Evolutionary conservation across 1,140 invertebrate genomes (phyloP).

Genomic region (Aleiodes sp.): DNA sequence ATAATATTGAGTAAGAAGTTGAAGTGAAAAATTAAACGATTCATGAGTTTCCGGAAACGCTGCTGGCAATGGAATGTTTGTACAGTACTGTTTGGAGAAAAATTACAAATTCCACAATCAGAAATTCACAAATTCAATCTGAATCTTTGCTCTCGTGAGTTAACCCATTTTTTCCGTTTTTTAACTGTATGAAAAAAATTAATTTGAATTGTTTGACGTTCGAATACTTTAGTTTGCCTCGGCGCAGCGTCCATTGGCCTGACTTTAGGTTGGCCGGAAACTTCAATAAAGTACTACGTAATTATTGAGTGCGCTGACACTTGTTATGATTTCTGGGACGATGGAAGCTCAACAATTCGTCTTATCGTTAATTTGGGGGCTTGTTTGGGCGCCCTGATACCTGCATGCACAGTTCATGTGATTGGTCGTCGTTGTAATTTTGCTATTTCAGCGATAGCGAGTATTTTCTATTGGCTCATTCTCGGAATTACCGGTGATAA

Average conservation of each 20-base stretch:
- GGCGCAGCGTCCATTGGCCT: conserved; percentile 40
- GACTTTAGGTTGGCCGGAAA: conserved; percentile 36
- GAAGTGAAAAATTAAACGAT: neutral
- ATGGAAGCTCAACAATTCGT: neutral
- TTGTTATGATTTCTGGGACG: neutral
- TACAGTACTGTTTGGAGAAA: neutral
- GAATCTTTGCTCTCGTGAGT: conserved; percentile 33
- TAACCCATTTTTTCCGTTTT: neutral
- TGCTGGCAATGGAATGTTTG: neutral
- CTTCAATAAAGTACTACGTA: conserved; percentile 23
- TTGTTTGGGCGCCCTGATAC: conserved; percentile 38
- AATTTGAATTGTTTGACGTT: neutral
- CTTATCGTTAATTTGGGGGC: conserved; percentile 38
- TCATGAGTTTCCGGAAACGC: neutral
- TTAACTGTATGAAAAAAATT: neutral
- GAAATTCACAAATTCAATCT: conserved; percentile 16
- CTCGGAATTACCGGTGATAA: conserved; percentile 10
- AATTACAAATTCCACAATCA: neutral
- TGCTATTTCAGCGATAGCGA: conserved; percentile 22
- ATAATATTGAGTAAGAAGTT: too few species aligned
- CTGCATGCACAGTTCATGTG: conserved; percentile 39
- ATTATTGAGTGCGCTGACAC: neutral
- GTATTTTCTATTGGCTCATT: conserved; percentile 36
- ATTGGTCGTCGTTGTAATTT: conserved; percentile 39
- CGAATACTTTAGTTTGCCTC: conserved; percentile 36